Evolutionary conservation across 2,113 vertebrate species (phyloP).

Genomic region (Trichomycterus rosablanca): DNA sequence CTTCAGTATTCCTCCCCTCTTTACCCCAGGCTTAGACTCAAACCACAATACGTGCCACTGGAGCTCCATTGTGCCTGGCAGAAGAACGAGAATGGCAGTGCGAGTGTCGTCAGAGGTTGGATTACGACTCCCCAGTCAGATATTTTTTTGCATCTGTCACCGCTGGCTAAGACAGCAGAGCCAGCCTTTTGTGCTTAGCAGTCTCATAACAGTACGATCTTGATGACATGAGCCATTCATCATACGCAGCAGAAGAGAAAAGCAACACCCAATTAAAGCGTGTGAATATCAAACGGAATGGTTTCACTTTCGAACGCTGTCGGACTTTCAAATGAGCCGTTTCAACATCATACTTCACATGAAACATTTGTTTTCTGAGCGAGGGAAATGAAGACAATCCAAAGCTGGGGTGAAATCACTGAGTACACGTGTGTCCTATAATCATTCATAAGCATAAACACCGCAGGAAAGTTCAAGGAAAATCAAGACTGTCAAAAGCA

Average conservation of each 20-base stretch:
- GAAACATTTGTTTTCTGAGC: background rate
- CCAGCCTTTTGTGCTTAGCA: slow-evolving; percentile 8
- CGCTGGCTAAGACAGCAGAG: slow-evolving; percentile 16
- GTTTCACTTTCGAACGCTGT: slow-evolving; percentile 15
- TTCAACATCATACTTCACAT: background rate
- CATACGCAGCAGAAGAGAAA: slow-evolving; percentile 1
- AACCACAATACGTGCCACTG: slow-evolving; percentile 39
- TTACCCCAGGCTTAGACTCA: slow-evolving; percentile 23
- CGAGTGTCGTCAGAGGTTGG: slow-evolving; percentile 31
- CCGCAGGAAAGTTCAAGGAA: background rate
- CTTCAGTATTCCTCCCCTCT: slow-evolving; percentile 1
- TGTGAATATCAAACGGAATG: slow-evolving; percentile 2
- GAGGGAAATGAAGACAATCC: too few species aligned
- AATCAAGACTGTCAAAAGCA: too few species aligned
- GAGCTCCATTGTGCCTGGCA: slow-evolving; percentile 30
- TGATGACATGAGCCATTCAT: slow-evolving; percentile 24
- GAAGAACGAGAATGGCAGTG: slow-evolving; percentile 32
- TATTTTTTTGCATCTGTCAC: slow-evolving; percentile 29
- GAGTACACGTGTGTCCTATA: too few species aligned
- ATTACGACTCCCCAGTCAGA: slow-evolving; percentile 36
- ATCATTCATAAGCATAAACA: background rate
- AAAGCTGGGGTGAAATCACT: too few species aligned
- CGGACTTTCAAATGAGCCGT: too few species aligned
- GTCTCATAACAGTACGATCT: slow-evolving; percentile 24
- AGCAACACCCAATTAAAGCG: slow-evolving; percentile 13